Base-by-base conservation (phyloP, 2,888 invertebrate species). In the Sarcophaga variegata region DNA sequence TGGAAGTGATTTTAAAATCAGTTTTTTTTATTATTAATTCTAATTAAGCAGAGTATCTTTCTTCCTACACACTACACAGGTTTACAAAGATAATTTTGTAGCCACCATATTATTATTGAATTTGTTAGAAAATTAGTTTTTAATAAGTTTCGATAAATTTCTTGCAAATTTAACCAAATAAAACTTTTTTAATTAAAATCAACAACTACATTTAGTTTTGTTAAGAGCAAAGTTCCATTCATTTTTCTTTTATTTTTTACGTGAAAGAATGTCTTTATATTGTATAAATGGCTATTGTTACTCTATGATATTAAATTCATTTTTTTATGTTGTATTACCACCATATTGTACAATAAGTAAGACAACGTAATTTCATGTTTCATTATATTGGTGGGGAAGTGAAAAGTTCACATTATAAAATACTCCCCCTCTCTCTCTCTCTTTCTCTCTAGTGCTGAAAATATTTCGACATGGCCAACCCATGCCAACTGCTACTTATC, bases 101-200 rank as follows among this genome's bases (percentile, higher is more conserved):
- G 12, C 70, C 14, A 4, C 74, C 22, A 4, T 47, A 12, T 20
- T 45, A 0, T 8, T 70, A 75, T 71, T 66, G 20, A 77, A 74
- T 74, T 78, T 85, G 72, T 74, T 77, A 62, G n/a, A 45, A 66
- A 71, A 72, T 66, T 76, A 76, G 66, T 85, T 81, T 82, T 74
- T 70, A 75, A 81, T 75, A 70, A 45, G 60, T 66, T 78, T 49
- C 17, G 5, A 17, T 20, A 60, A 78, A 49, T 79, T 54, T 79
- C 22, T 74, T 70, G 74, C 49, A 70, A 75, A 66, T 75, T 85
- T 79, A 79, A 66, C 69, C 64, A 82, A 54, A 60, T 17, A 11
- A 77, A 77, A 85, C 64, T 66, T 81, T 85, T 77, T 75, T 81
- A 81, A 85, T 82, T 82, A 64, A 49, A 81, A 76, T 78, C 22